A percentile compares a stretch with the other conserved stretches of the same genome.
Conservation (phyloP, 2,113 vertebrate genomes). For the Scomber scombrus region DNA sequence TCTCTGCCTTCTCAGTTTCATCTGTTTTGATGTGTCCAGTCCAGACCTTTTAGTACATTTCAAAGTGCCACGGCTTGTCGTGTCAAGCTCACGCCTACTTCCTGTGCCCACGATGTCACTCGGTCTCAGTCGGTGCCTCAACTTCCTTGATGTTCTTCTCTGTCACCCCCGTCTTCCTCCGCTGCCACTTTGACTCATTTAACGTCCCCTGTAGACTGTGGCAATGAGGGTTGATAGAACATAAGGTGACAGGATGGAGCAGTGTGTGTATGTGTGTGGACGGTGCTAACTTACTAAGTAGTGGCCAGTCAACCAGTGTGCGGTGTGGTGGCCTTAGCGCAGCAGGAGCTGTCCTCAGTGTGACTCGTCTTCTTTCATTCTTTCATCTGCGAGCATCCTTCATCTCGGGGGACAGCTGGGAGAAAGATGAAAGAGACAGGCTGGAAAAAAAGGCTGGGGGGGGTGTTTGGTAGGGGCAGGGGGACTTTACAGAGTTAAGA, state of each 20-base stretch:
- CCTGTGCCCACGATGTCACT: slow-evolving; percentile 20
- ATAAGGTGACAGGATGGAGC: slow-evolving; percentile 68
- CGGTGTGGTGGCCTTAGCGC: slow-evolving; percentile 46
- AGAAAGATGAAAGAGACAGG: slow-evolving; percentile 63
- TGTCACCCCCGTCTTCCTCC: slow-evolving; percentile 36
- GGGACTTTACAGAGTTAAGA: slow-evolving; percentile 67
- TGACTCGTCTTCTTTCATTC: slow-evolving; percentile 58
- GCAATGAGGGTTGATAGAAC: slow-evolving; percentile 66
- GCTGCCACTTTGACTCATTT: slow-evolving; percentile 68
- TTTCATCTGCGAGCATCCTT: slow-evolving; percentile 56
- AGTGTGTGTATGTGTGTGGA: slow-evolving; percentile 23
- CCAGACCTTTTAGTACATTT: slow-evolving; percentile 72
- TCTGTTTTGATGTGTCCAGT: slow-evolving; percentile 74
- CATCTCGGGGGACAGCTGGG: slow-evolving; percentile 64
- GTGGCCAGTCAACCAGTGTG: slow-evolving; percentile 47
- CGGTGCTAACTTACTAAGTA: slow-evolving; percentile 30
- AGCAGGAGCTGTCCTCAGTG: slow-evolving; percentile 50
- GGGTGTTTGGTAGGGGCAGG: slow-evolving; percentile 23
- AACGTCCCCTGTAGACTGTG: slow-evolving; percentile 68
- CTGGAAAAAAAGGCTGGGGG: slow-evolving; percentile 77
- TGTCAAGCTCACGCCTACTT: slow-evolving; percentile 56
- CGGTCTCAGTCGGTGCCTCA: slow-evolving; percentile 25
- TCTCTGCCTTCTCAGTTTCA: slow-evolving; percentile 45
- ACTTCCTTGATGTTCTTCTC: slow-evolving; percentile 52
- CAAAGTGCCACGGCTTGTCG: slow-evolving; percentile 63